Percentiles rank a stretch among this genome's conserved stretches.
Evolutionary conservation across 1,140 invertebrate genomes (phyloP).

Genomic region (Caerostris extrusa): DNA sequence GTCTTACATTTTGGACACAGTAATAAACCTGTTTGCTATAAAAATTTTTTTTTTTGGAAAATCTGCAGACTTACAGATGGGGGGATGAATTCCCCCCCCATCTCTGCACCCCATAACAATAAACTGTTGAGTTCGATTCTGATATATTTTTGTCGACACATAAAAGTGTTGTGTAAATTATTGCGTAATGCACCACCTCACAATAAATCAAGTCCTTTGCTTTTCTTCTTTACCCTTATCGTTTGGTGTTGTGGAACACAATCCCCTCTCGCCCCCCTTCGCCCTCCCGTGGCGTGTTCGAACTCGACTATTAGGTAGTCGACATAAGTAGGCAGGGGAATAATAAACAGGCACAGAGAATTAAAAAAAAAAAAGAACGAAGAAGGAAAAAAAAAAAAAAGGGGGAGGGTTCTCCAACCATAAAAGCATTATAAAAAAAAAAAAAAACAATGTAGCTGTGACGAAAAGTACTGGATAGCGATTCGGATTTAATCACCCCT

Average conservation of each 20-base stretch:
- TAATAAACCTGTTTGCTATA: not conserved
- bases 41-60: not conserved
- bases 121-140: not conserved
- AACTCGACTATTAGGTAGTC: not conserved
- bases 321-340: not conserved
- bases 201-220: conserved; percentile 9
- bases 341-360: not conserved
- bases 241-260: not conserved
- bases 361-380: not conserved
- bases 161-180: not conserved
- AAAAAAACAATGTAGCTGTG: not conserved
- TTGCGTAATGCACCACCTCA: not conserved
- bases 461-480: not conserved
- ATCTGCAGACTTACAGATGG: not conserved
- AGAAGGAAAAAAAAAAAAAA: not conserved
- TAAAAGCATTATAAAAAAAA: not conserved
- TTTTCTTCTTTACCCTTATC: not conserved
- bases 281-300: not conserved
- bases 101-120: not conserved
- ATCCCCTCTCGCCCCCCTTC: not conserved
- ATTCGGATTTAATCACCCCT: not conserved
- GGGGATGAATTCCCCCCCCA: not conserved
- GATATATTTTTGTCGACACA: not conserved
- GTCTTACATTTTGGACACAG: not conserved
- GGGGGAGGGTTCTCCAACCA: not conserved